These are phyloP conservation scores for Conchocele bisecta DNA, from an alignment of 2,888 invertebrate species.

Conservation along the genomic window DNA sequence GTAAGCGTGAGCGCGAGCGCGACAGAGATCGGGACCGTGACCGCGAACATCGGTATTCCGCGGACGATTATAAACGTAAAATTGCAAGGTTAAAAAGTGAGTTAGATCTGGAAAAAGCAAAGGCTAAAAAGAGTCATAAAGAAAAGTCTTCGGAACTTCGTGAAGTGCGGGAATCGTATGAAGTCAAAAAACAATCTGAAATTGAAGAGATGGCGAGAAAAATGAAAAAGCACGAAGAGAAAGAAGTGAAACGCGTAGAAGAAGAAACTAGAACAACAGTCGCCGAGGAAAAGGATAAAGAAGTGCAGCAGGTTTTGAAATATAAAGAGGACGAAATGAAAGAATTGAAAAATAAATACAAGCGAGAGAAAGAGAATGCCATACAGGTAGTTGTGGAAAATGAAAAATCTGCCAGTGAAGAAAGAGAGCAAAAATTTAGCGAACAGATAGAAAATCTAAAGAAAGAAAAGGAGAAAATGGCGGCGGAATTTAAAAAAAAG, in stretches of 20 bases:
- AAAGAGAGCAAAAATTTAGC: constrained; percentile 60
- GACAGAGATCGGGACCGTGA: constrained; percentile 63
- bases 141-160: constrained; percentile 74
- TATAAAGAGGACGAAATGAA: constrained; percentile 76
- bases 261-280: constrained; percentile 59
- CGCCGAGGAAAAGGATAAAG: constrained; percentile 73
- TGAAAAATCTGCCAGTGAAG: constrained; percentile 64
- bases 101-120: constrained; percentile 73
- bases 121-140: constrained; percentile 69
- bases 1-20: constrained; percentile 58
- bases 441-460: constrained; percentile 65
- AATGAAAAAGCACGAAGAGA: constrained; percentile 66
- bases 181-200: constrained; percentile 68
- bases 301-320: constrained; percentile 74
- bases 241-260: constrained; percentile 68
- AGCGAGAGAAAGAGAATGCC: constrained; percentile 69
- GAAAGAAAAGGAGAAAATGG: constrained; percentile 59
- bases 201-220: constrained; percentile 62
- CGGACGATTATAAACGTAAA: constrained; percentile 66
- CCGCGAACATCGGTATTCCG: constrained; percentile 55
- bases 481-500: constrained; percentile 62
- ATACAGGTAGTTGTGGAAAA: constrained; percentile 67
- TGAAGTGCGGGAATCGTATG: constrained; percentile 68
- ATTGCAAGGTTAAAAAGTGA: constrained; percentile 71
- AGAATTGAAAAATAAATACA: constrained; percentile 60